Evolutionary conservation across 2,888 invertebrate species (phyloP).

Genomic region (Dorcus hopei): DNA sequence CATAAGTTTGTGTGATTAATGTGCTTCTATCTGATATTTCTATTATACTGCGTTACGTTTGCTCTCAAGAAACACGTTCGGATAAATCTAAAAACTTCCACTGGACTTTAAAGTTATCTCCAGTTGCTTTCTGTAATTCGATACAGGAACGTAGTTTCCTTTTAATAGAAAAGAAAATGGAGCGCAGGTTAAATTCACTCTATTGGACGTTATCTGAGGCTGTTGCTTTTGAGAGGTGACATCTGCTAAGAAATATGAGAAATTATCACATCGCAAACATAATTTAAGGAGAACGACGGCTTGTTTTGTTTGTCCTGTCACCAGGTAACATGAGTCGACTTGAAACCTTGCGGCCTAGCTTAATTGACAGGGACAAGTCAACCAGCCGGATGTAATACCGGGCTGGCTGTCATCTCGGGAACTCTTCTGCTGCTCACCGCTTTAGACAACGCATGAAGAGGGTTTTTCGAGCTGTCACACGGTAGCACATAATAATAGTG

Average conservation of each 20-base stretch:
- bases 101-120: too few species aligned
- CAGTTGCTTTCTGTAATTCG: too few species aligned
- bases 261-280: conserved; percentile 37
- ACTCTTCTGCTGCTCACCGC: conserved; percentile 15
- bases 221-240: conserved; percentile 8
- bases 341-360: conserved; percentile 39
- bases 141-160: too few species aligned
- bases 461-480: conserved; percentile 44
- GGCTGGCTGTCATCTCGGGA: conserved; percentile 41
- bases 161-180: too few species aligned
- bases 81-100: too few species aligned
- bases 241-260: conserved; percentile 33
- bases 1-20: too few species aligned
- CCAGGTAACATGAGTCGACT: conserved; percentile 45
- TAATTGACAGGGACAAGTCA: conserved; percentile 51
- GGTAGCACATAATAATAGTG: conserved; percentile 45
- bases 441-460: conserved; percentile 38
- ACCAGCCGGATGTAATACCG: conserved; percentile 48
- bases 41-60: too few species aligned
- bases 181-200: too few species aligned
- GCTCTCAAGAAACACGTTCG: too few species aligned
- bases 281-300: conserved; percentile 38
- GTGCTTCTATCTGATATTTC: too few species aligned
- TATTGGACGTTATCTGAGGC: too few species aligned
- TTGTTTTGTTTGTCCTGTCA: conserved; percentile 45